Evolutionary conservation across 2,113 vertebrate genomes (phyloP).

Genomic region (Myodes glareolus): DNA sequence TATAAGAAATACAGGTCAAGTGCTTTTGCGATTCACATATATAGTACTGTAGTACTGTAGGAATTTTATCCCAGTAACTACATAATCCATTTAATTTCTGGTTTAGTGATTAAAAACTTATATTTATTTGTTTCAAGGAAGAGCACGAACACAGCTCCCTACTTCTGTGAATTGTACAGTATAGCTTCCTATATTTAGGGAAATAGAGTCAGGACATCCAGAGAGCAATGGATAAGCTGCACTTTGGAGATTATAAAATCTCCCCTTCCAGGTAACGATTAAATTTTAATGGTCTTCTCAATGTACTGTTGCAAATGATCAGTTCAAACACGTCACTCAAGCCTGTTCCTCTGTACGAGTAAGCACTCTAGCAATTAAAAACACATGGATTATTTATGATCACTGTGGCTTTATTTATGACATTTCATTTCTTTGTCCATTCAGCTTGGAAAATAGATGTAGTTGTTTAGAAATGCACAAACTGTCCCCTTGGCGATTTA

Average conservation of each 20-base stretch:
- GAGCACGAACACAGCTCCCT: accelerated
- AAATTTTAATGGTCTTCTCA: not conserved
- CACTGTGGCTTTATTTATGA: not conserved
- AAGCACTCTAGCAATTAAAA: not conserved
- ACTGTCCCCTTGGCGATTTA: not conserved
- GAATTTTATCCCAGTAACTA: not conserved
- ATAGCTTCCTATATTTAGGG: not conserved
- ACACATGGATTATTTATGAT: not conserved
- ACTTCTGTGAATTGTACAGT: not conserved
- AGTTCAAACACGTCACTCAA: not conserved
- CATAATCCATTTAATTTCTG: not conserved
- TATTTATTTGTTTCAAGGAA: not conserved
- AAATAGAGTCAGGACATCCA: not conserved
- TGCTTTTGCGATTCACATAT: not conserved
- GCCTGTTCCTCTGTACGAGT: not conserved
- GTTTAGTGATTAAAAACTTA: not conserved
- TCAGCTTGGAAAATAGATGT: not conserved
- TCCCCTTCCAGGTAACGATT: not conserved
- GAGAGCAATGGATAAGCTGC: too few relatives aligned
- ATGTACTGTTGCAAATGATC: not conserved
- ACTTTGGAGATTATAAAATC: not conserved
- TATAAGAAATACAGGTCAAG: not conserved
- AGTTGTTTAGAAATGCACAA: not conserved
- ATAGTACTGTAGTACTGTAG: not conserved
- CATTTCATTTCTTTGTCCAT: not conserved